Evolutionary conservation across 1,140 invertebrate genomes (phyloP), one percentile per base, ranked within the genome.

Genomic region (Bicyclus anynana): DNA sequence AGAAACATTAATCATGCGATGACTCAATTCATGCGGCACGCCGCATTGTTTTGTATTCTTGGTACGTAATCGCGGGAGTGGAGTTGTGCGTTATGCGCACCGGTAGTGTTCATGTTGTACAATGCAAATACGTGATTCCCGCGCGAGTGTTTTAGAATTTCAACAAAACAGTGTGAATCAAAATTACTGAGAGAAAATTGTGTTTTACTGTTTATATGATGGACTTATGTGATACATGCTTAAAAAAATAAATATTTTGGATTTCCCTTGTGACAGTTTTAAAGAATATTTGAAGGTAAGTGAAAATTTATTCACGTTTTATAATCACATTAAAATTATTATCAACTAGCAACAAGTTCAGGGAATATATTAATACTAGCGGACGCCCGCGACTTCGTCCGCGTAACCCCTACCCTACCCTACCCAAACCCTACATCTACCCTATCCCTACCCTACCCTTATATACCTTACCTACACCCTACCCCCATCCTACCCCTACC

Each of bases 1-100:
- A 18, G 38, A 33, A 14, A 10, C 18, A 40, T 46, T 2, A 53
- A 10, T 53, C 27, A 40, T 40, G 12, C 59, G 50, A 48, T 72
- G 72, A 74, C 44, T 74, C 66, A 74, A 72, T 42, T 56, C 42
- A 49, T 50, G 49, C 46, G 18, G 56, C 42, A 53, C 47, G 14
- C 23, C 13, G 35, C 59, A 61, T 61, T 76, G 63, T 81, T 86
- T 86, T 78, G 83, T 86, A 86, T 86, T 84, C 83, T 59, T 61
- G 20, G 55, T 72, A 72, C 77, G 79, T 86, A 84, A 72, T 67
- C 68, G 71, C 49, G 35, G 35, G 29, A 53, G 72, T 70, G 0
- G 57, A 79, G 76, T 73, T 65, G 77, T 79, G 63, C 58, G 77
- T 75, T 68, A 77, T 76, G 76, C 62, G 62, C 67, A 59, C 29